Base-by-base conservation (phyloP, 2,797 vertebrate genomes). In the Sarcophilus harrisii region DNA sequence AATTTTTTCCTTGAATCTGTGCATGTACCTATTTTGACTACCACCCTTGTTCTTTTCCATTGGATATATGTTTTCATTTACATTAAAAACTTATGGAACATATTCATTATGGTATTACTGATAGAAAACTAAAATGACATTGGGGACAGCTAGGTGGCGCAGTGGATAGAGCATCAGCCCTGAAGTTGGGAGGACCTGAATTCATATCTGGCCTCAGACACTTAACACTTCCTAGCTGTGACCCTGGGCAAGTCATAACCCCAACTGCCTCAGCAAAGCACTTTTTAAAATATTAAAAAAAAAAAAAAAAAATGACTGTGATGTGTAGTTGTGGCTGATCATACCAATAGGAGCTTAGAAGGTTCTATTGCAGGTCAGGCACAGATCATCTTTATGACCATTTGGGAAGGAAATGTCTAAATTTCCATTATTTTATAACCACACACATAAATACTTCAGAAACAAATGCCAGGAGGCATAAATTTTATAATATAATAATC, bases 31-130 rank as follows among this genome's bases (percentile, higher is more conserved):
- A 5, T 81, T 81, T 87, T 87, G 73, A 9, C 2, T 24, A 14
- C 62, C 62, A 87, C 9, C 38, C 73, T 12, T 49, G 6, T 73
- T 10, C 10, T 38, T 27, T 45, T 45, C 38, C 6, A 27, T 93
- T 92, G 90, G 60, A 81, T 55, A 58, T 38, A 81, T 57, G 59
- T 94, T 95, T 90, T 93, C 55, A 62, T 94, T 24, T 14, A 32
- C 18, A 5, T 10, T n/a, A 12, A 32, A 38, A 49, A 91, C 93
- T 96, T 96, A 18, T 30, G 55, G 55, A 57, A 73, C 1, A 9
- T 6, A 18, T 59, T 66, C n/a, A n/a, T 94, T 94, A 93, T 54
- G 92, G 29, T 54, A 73, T 94, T 73, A 55, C 54, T 55, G 54
- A 55, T 55, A 6, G 54, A 62, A 4, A 32, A 32, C 12, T 66